Evolutionary conservation across 2,797 vertebrate species (phyloP).

Genomic region (Sebastes dallii): DNA sequence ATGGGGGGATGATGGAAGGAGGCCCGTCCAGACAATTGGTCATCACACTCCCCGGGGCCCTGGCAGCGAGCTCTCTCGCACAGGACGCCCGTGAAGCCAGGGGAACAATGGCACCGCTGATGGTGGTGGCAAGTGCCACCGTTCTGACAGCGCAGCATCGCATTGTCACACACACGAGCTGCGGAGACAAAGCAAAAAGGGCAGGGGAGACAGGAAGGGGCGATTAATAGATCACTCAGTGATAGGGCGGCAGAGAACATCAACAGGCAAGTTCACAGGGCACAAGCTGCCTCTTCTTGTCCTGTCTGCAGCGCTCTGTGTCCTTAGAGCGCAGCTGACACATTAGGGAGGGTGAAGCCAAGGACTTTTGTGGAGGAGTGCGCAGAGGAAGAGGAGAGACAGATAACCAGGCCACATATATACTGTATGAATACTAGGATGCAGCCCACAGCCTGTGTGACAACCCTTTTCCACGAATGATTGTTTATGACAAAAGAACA

Average conservation of each 20-base stretch:
- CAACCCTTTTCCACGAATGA: constrained; percentile 6
- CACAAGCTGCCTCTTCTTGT: constrained; percentile 72
- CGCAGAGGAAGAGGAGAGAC: constrained; percentile 15
- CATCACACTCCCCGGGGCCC: constrained; percentile 84
- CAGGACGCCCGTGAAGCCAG: constrained; percentile 88
- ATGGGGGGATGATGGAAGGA: constrained; percentile 24
- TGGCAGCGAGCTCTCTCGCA: constrained; percentile 89
- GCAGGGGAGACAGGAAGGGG: constrained; percentile 47
- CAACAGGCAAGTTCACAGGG: constrained; percentile 69
- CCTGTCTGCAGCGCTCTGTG: constrained; percentile 54
- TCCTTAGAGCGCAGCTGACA: constrained; percentile 63
- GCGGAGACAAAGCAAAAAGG: constrained; percentile 61
- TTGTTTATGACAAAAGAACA: constrained; percentile 42
- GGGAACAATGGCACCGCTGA: constrained; percentile 88
- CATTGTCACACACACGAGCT: constrained; percentile 95
- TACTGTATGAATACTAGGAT: constrained; percentile 17
- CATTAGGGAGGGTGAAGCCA: constrained; percentile 55
- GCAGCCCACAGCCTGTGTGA: constrained; percentile 9
- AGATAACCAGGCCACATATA: constrained; percentile 13
- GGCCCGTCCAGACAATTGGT: constrained; percentile 75
- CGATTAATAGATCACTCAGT: constrained; percentile 70
- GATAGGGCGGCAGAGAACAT: constrained; percentile 56
- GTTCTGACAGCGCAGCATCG: constrained; percentile 93
- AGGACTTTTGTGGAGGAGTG: constrained; percentile 52
- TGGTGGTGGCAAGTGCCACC: constrained; percentile 93